Evolutionary conservation across 2,888 invertebrate species (phyloP), one percentile per base, ranked within the genome.

Genomic region (Sphaerophoria taeniata): DNA sequence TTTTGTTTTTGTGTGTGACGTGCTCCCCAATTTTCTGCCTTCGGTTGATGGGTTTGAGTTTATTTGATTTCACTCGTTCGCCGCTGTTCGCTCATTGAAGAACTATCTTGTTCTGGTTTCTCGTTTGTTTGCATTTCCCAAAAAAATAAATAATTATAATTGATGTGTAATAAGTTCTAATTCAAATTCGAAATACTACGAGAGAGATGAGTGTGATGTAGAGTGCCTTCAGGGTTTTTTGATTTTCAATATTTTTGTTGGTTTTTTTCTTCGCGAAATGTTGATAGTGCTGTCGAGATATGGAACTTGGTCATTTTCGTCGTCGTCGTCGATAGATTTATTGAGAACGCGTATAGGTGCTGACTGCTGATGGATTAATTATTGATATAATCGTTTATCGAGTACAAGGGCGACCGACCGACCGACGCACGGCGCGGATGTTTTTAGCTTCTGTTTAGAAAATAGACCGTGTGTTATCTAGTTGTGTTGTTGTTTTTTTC

Each of bases 21-120:
- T 47, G 67, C 67, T 67, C 74, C 70, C 63, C 60, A n/a, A 63
- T 79, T 49, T 71, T 43, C 45, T 47, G 43, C 63, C 65, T 78
- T 24, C 24, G 73, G 67, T 77, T 61, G 69, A 70, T 69, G 56
- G 67, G 53, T 43, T 49, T 24, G 24, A 24, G 24, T 31, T 45
- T 14, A 45, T 74, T 73, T 16, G 39, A 34, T 65, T 49, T 49
- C 33, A 47, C 47, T 61, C 47, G 9, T 24, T 24, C 24, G 24
- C 24, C 24, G 16, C 12, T 31, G 6, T 3, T 33, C 33, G 63
- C 14, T 47, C 34, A 0, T 36, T 65, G 34, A 65, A 34, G 34
- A 49, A 61, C 14, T 47, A 16, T 65, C 34, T 67, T 33, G 11
- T 51, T 12, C 34, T 49, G 31, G 31, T 63, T 31, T 9, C n/a